Base-by-base conservation (phyloP, 2,888 invertebrate species). In the Cancer borealis region DNA sequence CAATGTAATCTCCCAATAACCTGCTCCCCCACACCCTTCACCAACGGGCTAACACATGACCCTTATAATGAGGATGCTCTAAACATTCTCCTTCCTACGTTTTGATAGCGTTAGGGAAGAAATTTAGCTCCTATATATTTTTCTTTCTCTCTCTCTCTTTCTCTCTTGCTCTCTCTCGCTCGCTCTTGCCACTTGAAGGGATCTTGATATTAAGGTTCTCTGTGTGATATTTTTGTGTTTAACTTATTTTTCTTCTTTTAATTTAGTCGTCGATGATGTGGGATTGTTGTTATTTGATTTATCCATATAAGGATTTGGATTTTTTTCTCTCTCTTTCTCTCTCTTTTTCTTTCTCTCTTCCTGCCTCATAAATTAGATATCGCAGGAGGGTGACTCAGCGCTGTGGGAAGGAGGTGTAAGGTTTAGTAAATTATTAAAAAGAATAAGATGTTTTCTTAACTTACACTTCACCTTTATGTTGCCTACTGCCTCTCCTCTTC, bases 241-340 rank as follows among this genome's bases (percentile, higher is more conserved):
- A 30, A 10, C 17, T 45, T 46, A 0, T 45, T 21, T 89, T 89
- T 14, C 17, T 89, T 3, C n/a, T 39, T 45, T 92, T 88, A 26
- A 49, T 92, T 54, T 87, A 30, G 49, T 39, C 12, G 30, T 88
- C 49, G n/a, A 47, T 79, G 26, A n/a, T 73, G 26, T 66, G 3
- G 30, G 26, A 92, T 6, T 45, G 30, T 45, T 30, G 45, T 88
- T 45, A 21, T 45, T 88, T 45, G 30, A 88, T 88, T 45, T 8
- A 14, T 88, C 21, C 10, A 88, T 88, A 88, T 39, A 88, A 14
- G 45, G 30, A 12, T 14, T 12, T 39, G 45, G 4, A 88, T 12
- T 88, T 88, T n/a, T 39, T 84, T 88, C 88, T 88, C 88, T 88
- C 88, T 88, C 88, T 88, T 46, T 88, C 88, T 88, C 88, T 88